A percentile compares a stretch with the other conserved stretches of the same genome.
phyloP scores from a whole-genome alignment of 2,113 vertebrate genomes.

The Guaruba guarouba region DNA sequence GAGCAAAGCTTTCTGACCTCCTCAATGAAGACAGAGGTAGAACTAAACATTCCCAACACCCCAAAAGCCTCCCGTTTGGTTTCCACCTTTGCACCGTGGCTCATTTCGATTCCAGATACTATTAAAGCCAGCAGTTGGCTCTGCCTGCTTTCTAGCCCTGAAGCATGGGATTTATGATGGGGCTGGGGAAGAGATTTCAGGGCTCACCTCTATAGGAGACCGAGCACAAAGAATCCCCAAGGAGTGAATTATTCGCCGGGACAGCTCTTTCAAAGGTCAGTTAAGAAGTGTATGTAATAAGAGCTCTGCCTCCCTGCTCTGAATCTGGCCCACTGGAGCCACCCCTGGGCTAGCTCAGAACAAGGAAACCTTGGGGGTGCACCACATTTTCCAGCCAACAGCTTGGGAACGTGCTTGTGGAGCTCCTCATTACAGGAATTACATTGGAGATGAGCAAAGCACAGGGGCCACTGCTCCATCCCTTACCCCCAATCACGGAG shows the following conservation, averaged over 20 bases:
- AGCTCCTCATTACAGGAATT: not conserved
- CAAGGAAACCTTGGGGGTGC: not conserved
- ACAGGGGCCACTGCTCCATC: rapidly evolving
- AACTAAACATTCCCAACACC: rapidly evolving
- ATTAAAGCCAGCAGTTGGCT: not conserved
- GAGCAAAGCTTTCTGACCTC: not conserved
- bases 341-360: rapidly evolving
- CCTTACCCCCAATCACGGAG: rapidly evolving
- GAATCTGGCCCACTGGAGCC: not conserved
- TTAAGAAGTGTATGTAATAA: not conserved
- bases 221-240: not conserved
- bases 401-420: not conserved
- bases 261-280: not conserved
- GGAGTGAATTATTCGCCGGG: not conserved
- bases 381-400: not conserved
- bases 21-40: rapidly evolving
- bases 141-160: not conserved
- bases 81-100: not conserved
- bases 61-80: not conserved
- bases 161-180: not conserved
- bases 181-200: not conserved
- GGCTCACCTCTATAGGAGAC: not conserved
- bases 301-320: not conserved
- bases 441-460: not conserved
- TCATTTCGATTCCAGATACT: not conserved